A percentile compares a stretch with the other conserved stretches of the same genome.
These are phyloP conservation scores for Stenotaenia linearis DNA, from an alignment of 2,888 invertebrate species.

Conservation along the genomic window DNA sequence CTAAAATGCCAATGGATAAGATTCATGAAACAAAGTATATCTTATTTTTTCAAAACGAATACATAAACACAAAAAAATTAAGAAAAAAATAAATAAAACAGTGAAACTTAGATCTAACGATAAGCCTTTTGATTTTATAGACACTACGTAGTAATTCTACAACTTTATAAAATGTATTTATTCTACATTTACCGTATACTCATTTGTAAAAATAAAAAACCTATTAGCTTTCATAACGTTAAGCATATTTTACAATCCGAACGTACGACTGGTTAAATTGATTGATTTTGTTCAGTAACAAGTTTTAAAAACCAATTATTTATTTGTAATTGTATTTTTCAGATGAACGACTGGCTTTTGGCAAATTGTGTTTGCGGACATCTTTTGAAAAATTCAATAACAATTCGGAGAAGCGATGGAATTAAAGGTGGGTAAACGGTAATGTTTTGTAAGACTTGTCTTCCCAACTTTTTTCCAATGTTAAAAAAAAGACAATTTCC, in stretches of 20 bases:
- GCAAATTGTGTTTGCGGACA: background rate
- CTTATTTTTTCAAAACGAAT: background rate
- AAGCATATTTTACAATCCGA: no score
- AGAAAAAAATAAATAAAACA: background rate
- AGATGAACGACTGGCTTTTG: background rate
- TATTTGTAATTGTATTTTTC: background rate
- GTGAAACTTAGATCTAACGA: background rate
- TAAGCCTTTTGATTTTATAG: background rate
- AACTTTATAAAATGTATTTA: no score
- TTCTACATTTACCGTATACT: background rate
- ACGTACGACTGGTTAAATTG: background rate
- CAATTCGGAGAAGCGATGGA: background rate
- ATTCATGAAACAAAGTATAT: background rate
- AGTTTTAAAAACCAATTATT: background rate
- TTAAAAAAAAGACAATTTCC: no score
- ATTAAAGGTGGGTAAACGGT: background rate
- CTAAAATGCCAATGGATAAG: background rate
- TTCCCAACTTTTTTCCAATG: no score
- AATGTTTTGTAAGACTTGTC: background rate
- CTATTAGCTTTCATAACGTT: no score
- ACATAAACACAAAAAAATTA: background rate
- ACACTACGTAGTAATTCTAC: no score
- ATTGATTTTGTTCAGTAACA: background rate
- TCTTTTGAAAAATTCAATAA: background rate
- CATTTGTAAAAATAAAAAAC: background rate